These are phyloP conservation scores for Bubo blakistoni DNA, from an alignment of 2,113 vertebrate species.

Conservation along the genomic window DNA sequence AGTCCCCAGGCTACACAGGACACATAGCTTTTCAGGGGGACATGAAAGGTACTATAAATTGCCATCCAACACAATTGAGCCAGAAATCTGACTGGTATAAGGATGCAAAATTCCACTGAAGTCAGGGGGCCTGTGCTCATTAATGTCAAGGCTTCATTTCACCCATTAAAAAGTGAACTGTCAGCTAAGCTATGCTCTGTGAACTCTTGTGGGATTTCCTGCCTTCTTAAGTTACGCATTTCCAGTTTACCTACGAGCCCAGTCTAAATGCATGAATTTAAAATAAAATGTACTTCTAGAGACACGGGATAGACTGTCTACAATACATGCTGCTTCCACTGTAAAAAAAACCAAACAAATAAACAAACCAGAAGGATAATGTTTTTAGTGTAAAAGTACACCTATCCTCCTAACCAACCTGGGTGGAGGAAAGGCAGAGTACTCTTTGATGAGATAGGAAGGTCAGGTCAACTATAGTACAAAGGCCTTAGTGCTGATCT, in stretches of 20 bases:
- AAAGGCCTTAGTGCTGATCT: neutral
- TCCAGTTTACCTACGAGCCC: neutral
- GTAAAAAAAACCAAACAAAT: neutral
- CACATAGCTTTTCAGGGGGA: slow-evolving; percentile 3
- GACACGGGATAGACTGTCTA: neutral
- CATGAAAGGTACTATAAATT: slow-evolving; percentile 41
- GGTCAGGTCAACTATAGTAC: neutral
- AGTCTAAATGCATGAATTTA: neutral
- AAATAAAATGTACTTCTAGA: neutral
- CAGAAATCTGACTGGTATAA: slow-evolving; percentile 26
- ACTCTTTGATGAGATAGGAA: neutral
- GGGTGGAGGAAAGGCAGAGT: neutral
- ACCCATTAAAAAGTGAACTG: slow-evolving; percentile 55
- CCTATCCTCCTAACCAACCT: neutral
- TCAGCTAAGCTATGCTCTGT: slow-evolving; percentile 9
- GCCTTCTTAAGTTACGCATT: slow-evolving; percentile 29
- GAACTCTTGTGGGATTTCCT: slow-evolving; percentile 47
- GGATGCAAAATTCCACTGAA: slow-evolving; percentile 35
- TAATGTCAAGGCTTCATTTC: slow-evolving; percentile 53
- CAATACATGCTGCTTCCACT: neutral
- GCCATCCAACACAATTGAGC: neutral
- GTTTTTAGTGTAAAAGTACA: neutral
- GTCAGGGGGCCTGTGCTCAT: slow-evolving; percentile 19
- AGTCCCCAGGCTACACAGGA: slow-evolving; percentile 11
- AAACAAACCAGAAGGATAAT: neutral